Evolutionary conservation across 2,888 invertebrate genomes (phyloP), one percentile per base, ranked within the genome.

Genomic region (Mythimna ferrago): DNA sequence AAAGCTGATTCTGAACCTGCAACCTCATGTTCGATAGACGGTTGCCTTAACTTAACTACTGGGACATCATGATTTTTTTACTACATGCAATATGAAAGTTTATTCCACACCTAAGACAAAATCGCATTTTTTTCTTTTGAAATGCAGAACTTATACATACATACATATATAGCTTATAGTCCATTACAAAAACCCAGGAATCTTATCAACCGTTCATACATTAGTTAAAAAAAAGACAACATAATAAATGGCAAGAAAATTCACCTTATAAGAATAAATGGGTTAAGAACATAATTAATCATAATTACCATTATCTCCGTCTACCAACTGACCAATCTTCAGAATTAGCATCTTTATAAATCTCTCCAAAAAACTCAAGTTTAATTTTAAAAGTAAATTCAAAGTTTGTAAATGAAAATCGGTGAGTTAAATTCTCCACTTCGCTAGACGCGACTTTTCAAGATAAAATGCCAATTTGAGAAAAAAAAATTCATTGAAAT

Each of bases 281-380:
- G 7, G 9, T 53, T 38, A 57, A 26, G 19, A 69, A 41, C 53
- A 51, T 56, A 21, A 51, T 41, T 16, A 73, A 61, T 73, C 10
- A 35, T 64, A 65, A 73, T 74, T 44, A 56, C 16, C 26, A 32
- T 64, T 44, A 53, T 61, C 64, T 54, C 48, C 16, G 57, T 51
- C n/a, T 44, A 21, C 48, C 26, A 67, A 65, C 35, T 64, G 16
- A 67, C 44, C 11, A 57, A 65, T 65, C n/a, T 53, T 53, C 19
- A 53, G 3, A 80, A 78, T 65, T 57, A 6, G 41, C 64, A 80
- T 80, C 67, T 73, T 67, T 64, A 65, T 57, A 57, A 68, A 74
- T 57, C n/a, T 38, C 54, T 16, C 4, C 9, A 64, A 56, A 48
- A 57, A 48, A 9, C 16, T 38, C 10, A 21, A 64, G 26, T 48